Base-by-base conservation (phyloP, 2,113 vertebrate genomes). In the Eulacestoma nigropectus region DNA sequence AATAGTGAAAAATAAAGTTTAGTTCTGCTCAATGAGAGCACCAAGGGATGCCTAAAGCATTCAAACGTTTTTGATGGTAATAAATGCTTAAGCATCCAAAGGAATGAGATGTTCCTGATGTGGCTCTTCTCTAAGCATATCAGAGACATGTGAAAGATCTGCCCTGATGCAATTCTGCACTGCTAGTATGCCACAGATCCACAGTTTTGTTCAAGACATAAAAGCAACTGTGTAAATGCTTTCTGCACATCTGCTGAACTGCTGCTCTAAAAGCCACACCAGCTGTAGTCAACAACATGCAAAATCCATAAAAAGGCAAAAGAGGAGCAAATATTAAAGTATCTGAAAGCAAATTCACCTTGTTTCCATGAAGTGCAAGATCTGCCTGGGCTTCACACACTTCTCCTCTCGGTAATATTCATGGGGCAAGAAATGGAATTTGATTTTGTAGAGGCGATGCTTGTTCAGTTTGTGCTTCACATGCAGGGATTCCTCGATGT, bases 291-390 rank as follows among this genome's bases (percentile, higher is more conserved):
- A 87, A 47, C 18, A 42, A 56, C n/a, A 55, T 4, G 3, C 25
- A 78, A 56, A 64, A 50, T 9, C 35, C 21, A 11, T 0, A 4
- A 63, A 64, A 83, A 67, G 37, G 32, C 52, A 72, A 35, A 87
- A 84, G 35, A 81, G 23, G 19, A 69, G 11, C 46, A 75, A 88
- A 59, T 29, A 86, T 6, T 22, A 8, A 87, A 39, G 16, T 22
- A 42, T 2, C 37, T 53, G 50, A 84, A 90, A 89, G 62, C 37
- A 86, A 68, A 75, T 88, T 84, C 46, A 99, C 99, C 98, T 98
- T 6, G 96, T 98, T 96, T 99, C 99, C 98, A 99, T 99, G 96
- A 98, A 99, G 81, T 56, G 96, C 33, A 99, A 97, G 89, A 99
- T 98, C 84, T 98, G 96, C 46, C 96, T 87, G 0, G 99, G 98